Evolutionary conservation across 2,113 vertebrate genomes (phyloP).

Genomic region (Leptosomus discolor): DNA sequence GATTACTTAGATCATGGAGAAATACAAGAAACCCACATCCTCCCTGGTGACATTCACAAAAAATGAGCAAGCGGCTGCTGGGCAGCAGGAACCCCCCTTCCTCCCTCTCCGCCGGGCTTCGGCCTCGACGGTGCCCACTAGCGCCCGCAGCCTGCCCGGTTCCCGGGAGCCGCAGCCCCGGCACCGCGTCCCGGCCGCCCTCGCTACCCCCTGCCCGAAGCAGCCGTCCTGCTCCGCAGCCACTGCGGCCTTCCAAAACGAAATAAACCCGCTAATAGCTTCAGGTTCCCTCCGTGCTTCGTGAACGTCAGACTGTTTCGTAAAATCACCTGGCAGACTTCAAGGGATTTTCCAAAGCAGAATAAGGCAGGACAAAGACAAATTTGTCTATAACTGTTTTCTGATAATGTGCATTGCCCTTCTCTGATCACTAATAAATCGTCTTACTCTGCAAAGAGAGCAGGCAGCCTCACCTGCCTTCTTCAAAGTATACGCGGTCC

Average conservation of each 20-base stretch:
- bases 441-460: neutral
- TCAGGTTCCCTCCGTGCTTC: neutral
- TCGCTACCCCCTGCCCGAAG: neutral
- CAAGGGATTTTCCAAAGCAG: neutral
- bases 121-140: neutral
- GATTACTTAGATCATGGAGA: slow-evolving; percentile 42
- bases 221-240: neutral
- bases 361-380: neutral
- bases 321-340: neutral
- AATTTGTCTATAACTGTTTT: neutral
- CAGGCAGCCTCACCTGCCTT: neutral
- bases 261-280: neutral
- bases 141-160: neutral
- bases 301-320: neutral
- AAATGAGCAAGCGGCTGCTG: neutral
- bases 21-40: slow-evolving; percentile 54
- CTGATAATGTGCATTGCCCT: accelerated
- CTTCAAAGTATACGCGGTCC: neutral
- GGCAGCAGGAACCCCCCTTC: neutral
- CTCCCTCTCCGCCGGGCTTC: neutral
- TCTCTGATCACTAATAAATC: neutral
- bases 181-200: neutral
- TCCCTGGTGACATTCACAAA: slow-evolving; percentile 2
- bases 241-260: neutral
- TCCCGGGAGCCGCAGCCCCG: too few species aligned